Conservation (phyloP, 2,888 invertebrate species). For the Nomada ruficornis region DNA sequence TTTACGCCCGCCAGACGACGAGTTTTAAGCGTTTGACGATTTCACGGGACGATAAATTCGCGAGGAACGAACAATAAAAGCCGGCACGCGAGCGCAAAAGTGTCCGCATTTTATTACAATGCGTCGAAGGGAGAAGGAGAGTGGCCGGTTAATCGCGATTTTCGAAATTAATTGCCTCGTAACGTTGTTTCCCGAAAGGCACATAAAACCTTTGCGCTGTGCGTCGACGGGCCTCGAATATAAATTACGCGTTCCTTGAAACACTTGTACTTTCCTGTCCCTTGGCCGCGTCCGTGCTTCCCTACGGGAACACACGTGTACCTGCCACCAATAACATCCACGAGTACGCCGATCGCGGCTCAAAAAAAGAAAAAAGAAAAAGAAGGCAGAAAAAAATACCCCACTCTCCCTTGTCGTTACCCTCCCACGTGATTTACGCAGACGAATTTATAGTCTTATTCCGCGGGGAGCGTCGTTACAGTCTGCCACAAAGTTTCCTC, state of each 20-base stretch:
- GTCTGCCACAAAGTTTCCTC: conserved; percentile 48
- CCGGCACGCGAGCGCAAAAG: conserved; percentile 16
- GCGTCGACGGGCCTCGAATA: conserved; percentile 73
- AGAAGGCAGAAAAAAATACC: conserved; percentile 27
- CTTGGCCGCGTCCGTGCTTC: conserved; percentile 69
- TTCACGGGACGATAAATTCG: conserved; percentile 54
- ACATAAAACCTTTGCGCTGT: conserved; percentile 75
- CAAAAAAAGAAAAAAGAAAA: neutral
- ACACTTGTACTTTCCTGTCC: conserved; percentile 69
- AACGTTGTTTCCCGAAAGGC: conserved; percentile 78
- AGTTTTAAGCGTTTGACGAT: neutral
- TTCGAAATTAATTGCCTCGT: conserved; percentile 76
- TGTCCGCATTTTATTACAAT: conserved; percentile 51
- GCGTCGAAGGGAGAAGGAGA: neutral
- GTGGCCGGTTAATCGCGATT: conserved; percentile 67
- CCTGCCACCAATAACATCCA: conserved; percentile 70
- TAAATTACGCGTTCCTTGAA: conserved; percentile 76
- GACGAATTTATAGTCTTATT: conserved; percentile 80
- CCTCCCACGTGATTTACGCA: conserved; percentile 77
- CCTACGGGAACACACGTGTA: conserved; percentile 71
- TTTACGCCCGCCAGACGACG: conserved; percentile 9
- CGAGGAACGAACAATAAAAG: conserved; percentile 34
- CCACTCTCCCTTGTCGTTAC: conserved; percentile 62
- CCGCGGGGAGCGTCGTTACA: conserved; percentile 65
- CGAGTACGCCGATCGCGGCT: conserved; percentile 45